Percentiles rank a stretch among this genome's conserved stretches.
Evolutionary conservation across 2,113 vertebrate species (phyloP).

Genomic region (Cynoglossus semilaevis): DNA sequence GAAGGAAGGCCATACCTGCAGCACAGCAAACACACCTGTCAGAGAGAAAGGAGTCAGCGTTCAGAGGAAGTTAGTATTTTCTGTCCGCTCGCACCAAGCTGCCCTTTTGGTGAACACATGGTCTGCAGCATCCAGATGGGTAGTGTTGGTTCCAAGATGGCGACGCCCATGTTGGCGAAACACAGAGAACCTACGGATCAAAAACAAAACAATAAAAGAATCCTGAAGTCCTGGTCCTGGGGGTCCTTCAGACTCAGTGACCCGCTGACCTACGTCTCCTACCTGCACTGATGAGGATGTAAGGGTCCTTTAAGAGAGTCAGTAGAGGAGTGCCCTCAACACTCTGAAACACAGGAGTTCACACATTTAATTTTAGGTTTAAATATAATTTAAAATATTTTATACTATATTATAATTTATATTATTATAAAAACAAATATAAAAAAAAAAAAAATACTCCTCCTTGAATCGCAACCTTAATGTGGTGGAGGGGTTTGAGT

Average conservation of each 20-base stretch:
- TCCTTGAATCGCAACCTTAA: no score
- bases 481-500: no score
- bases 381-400: no score
- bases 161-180: slow-evolving; percentile 92
- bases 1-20: slow-evolving; percentile 88
- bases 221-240: no score
- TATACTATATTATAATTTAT: no score
- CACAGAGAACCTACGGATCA: slow-evolving; percentile 81
- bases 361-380: no score
- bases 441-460: no score
- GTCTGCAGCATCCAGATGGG: slow-evolving; percentile 97
- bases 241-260: no score
- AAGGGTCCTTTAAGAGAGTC: slow-evolving; percentile 85
- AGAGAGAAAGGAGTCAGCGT: background rate
- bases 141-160: slow-evolving; percentile 88
- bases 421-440: no score
- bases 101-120: slow-evolving; percentile 90
- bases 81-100: slow-evolving; percentile 77
- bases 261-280: no score
- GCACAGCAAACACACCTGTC: slow-evolving; percentile 30
- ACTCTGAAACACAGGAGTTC: slow-evolving; percentile 70
- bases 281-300: slow-evolving; percentile 91
- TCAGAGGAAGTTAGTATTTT: background rate
- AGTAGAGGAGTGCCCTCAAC: slow-evolving; percentile 77
- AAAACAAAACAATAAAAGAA: background rate